These are phyloP conservation scores for Enteromius radiatus DNA, from an alignment of 2,797 vertebrate species.

Conservation along the genomic window DNA sequence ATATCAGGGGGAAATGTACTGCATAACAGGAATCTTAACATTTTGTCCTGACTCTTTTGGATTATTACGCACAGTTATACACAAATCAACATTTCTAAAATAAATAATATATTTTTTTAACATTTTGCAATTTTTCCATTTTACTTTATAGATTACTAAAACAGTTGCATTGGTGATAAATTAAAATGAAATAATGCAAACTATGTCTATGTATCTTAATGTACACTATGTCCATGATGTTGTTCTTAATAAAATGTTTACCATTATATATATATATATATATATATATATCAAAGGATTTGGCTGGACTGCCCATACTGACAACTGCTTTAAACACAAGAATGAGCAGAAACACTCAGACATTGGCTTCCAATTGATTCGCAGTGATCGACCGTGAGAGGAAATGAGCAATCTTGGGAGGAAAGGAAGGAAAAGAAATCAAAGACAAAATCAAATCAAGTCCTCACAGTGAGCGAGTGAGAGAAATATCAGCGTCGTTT, in stretches of 20 bases:
- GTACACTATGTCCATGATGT: background rate
- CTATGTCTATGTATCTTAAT: background rate
- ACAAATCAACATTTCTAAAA: background rate
- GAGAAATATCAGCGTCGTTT: constrained; percentile 28
- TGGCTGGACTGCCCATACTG: constrained; percentile 4
- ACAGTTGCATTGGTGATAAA: background rate
- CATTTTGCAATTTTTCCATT: background rate
- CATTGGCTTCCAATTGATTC: constrained; percentile 47
- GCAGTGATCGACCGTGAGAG: constrained; percentile 36
- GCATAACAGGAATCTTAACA: background rate
- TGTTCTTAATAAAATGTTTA: background rate
- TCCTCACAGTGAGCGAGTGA: constrained; percentile 8
- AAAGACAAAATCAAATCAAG: constrained; percentile 30
- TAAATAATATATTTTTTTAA: background rate
- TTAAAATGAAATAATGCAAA: background rate
- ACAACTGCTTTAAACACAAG: constrained; percentile 22
- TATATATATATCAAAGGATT: background rate
- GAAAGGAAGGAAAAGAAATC: constrained; percentile 39
- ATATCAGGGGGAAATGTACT: background rate
- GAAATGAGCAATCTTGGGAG: constrained; percentile 45
- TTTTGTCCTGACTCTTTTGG: background rate
- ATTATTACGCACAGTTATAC: background rate
- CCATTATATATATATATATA: background rate
- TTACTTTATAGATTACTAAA: too few relatives aligned
- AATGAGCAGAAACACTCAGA: constrained; percentile 33